Base-by-base conservation (phyloP, 2,888 invertebrate genomes). In the Synanthedon tipuliformis region DNA sequence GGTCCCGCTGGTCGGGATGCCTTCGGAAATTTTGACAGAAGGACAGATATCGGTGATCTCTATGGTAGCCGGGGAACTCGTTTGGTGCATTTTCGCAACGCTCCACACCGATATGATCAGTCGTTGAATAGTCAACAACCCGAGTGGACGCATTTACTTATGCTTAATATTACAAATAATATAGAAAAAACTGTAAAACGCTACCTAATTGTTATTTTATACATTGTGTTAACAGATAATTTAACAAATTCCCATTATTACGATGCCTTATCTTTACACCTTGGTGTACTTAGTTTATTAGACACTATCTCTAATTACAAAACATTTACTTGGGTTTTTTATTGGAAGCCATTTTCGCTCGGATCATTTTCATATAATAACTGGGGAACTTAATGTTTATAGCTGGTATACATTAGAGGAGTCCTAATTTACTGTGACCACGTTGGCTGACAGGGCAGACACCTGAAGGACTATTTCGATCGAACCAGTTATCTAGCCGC, bases 1-100 rank as follows among this genome's bases (percentile, higher is more conserved):
- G 66, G 65, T 68, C 79, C 83, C 75, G 84, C 82, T 81, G 83
- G 66, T 71, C 72, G 68, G 73, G 63, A 41, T 66, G 69, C 70
- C 75, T 73, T 79, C 72, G 69, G 74, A 79, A 81, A 83, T 84
- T 85, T 83, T 79, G 85, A 83, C 81, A 80, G 75, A 77, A 68
- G 74, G 75, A 73, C 75, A 77, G 72, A 77, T 80, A 81, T 75
- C 78, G 68, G 62, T 65, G 75, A 77, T 73, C 82, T 75, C 74
- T 78, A 81, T 76, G 81, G 81, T 74, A 73, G 72, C 71, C 68
- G 65, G 66, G 64, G 69, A 66, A 64, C 66, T 59, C 61, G 65
- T 66, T 63, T 56, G 60, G 63, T 52, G 50, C 40, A 51, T 54
- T 54, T 54, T 52, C 18, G 50, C 50, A 18, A 34, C 50, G 50